Conservation (phyloP, 2,113 vertebrate genomes). For the Pollimyrus isidori region DNA sequence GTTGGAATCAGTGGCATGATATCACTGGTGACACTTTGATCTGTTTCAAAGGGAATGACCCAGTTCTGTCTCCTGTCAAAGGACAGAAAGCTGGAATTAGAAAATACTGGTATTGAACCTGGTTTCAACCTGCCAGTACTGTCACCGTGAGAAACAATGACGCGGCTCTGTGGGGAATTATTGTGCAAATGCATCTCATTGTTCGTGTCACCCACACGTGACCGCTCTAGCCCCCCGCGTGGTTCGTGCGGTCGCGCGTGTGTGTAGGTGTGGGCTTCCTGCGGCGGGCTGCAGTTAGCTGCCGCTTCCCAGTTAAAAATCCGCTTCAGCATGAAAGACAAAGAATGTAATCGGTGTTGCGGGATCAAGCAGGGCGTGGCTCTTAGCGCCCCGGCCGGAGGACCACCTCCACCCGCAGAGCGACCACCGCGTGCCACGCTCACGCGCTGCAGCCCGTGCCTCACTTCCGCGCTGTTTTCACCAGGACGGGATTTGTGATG, state of each 20-base stretch:
- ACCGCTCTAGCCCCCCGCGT: background rate
- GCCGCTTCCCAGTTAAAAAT: background rate
- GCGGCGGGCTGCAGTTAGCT: background rate
- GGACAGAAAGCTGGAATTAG: background rate
- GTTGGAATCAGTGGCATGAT: background rate
- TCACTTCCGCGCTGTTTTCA: background rate
- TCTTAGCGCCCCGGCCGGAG: background rate
- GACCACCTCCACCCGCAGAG: background rate
- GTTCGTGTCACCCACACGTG: background rate
- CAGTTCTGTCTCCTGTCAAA: background rate
- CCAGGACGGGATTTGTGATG: conserved; percentile 26
- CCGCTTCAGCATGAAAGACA: background rate
- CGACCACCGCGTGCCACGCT: background rate
- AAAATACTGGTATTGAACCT: background rate
- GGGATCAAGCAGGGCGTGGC: background rate
- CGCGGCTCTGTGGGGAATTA: background rate
- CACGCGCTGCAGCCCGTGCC: background rate
- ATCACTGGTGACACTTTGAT: background rate
- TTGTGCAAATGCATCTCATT: background rate
- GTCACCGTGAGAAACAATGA: conserved; percentile 4
- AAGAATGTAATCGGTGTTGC: background rate
- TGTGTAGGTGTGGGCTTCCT: background rate
- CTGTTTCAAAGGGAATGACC: background rate
- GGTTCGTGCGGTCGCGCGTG: background rate
- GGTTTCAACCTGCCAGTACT: background rate